Conservation (phyloP, 2,797 vertebrate species). For the Falco biarmicus region DNA sequence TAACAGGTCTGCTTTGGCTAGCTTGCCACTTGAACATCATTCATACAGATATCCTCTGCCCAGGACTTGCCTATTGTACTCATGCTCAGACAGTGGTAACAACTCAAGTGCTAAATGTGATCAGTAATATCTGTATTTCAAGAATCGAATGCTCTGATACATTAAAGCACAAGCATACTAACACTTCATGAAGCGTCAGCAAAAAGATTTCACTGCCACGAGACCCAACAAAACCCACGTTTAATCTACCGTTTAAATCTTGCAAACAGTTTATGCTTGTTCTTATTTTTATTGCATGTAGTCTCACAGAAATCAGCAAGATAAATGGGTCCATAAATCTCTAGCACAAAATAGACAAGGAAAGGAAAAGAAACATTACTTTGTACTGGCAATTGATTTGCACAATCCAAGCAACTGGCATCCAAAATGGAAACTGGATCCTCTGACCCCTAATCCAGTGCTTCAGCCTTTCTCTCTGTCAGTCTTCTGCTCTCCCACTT, state of each 20-base stretch:
- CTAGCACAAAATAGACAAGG: background rate
- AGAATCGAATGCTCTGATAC: background rate
- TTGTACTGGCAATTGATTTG: background rate
- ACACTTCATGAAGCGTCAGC: background rate
- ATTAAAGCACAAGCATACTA: background rate
- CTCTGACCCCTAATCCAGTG: background rate
- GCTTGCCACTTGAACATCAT: background rate
- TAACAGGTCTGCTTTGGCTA: background rate
- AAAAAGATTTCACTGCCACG: background rate
- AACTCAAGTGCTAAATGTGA: background rate
- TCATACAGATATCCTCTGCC: background rate
- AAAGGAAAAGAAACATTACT: background rate
- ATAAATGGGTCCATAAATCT: conserved; percentile 33
- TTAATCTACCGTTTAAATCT: background rate
- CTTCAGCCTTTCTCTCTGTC: background rate
- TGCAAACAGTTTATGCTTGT: background rate
- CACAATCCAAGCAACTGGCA: background rate
- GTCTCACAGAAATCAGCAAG: background rate
- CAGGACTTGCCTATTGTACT: background rate
- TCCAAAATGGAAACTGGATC: background rate
- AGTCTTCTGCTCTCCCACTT: background rate
- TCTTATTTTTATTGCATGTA: background rate
- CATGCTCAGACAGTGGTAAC: rapidly evolving
- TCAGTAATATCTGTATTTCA: background rate
- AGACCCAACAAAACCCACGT: background rate